phyloP scores from a whole-genome alignment of 2,797 vertebrate species.

The Peromyscus melanophrys region DNA sequence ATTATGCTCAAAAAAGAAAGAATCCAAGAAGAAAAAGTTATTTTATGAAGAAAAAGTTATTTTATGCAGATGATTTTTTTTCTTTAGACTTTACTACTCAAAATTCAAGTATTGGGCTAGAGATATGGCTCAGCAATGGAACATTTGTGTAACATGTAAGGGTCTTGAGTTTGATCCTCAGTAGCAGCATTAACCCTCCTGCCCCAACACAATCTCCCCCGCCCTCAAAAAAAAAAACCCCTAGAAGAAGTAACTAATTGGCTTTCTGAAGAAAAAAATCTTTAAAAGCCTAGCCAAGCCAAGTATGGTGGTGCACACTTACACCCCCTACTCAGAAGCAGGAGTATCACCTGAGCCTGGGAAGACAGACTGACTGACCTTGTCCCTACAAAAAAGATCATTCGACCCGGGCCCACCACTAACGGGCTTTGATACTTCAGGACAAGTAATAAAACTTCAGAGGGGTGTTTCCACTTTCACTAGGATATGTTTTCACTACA shows the following conservation, averaged over 20 bases:
- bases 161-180: not conserved
- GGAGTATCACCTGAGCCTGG: not conserved
- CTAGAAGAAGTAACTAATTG: not conserved
- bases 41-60: conserved; percentile 57
- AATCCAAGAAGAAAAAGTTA: conserved; percentile 50
- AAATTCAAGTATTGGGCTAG: conserved; percentile 4
- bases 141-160: not conserved
- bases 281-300: not conserved
- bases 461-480: conserved; percentile 12
- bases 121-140: not conserved
- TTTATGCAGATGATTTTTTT: conserved; percentile 26
- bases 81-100: conserved; percentile 27
- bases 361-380: not conserved
- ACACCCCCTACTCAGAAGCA: not conserved
- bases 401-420: not conserved
- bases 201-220: not conserved
- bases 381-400: not conserved
- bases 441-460: conserved; percentile 40
- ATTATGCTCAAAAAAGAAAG: conserved; percentile 62
- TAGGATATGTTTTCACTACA: conserved; percentile 31
- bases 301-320: not conserved
- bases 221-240: not conserved
- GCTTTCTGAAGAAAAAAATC: conserved; percentile 23
- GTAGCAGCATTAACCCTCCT: not conserved
- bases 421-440: not conserved